A percentile compares a stretch with the other conserved stretches of the same genome.
phyloP scores from a whole-genome alignment of 2,888 invertebrate genomes.

The Eupithecia vulgata region DNA sequence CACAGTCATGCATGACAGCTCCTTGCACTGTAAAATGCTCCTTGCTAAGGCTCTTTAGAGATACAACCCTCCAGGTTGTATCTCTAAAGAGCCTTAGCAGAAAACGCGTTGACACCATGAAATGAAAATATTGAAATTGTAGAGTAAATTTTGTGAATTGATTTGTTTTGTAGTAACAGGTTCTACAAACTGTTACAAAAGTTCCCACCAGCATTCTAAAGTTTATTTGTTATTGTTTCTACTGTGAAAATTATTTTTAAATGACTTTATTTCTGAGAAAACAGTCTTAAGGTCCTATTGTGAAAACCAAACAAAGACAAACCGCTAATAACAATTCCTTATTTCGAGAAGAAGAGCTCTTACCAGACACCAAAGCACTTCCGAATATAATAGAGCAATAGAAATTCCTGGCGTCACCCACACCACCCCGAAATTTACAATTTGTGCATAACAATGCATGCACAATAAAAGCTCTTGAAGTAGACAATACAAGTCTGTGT shows the following conservation, averaged over 20 bases:
- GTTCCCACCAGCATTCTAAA: background rate
- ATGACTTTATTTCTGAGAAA: background rate
- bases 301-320: background rate
- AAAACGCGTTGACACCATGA: no score
- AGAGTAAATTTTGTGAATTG: background rate
- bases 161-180: background rate
- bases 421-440: constrained; percentile 43
- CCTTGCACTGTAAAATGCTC: no score
- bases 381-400: constrained; percentile 31
- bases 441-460: constrained; percentile 50
- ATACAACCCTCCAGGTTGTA: no score
- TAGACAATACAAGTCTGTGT: constrained; percentile 46
- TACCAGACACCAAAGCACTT: constrained; percentile 9
- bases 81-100: no score
- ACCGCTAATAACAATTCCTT: background rate
- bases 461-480: constrained; percentile 51
- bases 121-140: no score
- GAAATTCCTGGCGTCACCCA: constrained; percentile 46
- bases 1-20: no score
- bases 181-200: background rate
- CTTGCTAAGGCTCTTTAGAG: no score
- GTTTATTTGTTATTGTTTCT: background rate
- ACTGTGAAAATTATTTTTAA: background rate
- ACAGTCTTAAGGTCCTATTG: background rate
- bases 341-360: constrained; percentile 14